These are phyloP conservation scores for Oxystoma pomonae DNA, from an alignment of 2,888 invertebrate genomes.

Conservation along the genomic window DNA sequence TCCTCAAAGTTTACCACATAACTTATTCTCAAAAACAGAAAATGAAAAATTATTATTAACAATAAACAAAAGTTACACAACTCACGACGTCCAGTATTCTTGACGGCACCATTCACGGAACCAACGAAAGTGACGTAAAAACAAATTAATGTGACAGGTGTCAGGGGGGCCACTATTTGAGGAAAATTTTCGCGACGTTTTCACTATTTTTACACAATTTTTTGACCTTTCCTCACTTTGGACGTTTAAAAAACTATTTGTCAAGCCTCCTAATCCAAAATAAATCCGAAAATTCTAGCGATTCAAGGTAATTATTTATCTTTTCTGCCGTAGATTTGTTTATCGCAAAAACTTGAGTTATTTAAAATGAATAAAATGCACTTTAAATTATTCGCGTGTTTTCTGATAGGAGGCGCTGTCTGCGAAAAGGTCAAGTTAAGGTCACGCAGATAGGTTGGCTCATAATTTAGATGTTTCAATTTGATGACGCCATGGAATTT, in stretches of 20 bases:
- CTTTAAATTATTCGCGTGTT: neutral
- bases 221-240: neutral
- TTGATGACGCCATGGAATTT: no score
- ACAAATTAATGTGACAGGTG: neutral
- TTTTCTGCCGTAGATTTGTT: neutral
- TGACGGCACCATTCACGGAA: neutral
- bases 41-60: neutral
- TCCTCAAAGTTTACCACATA: constrained; percentile 26
- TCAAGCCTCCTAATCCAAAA: no score
- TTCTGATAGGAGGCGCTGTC: neutral
- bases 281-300: neutral
- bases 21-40: neutral
- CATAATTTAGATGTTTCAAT: no score
- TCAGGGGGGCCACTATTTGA: no score
- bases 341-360: neutral
- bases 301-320: neutral
- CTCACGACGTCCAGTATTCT: neutral
- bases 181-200: neutral
- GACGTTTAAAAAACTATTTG: no score
- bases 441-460: no score
- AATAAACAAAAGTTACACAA: neutral
- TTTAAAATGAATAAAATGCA: neutral
- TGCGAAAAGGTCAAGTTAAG: no score
- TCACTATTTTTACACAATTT: neutral
- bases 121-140: neutral